These are phyloP conservation scores for Manduca sexta DNA, from an alignment of 1,140 invertebrate genomes.

Conservation along the genomic window DNA sequence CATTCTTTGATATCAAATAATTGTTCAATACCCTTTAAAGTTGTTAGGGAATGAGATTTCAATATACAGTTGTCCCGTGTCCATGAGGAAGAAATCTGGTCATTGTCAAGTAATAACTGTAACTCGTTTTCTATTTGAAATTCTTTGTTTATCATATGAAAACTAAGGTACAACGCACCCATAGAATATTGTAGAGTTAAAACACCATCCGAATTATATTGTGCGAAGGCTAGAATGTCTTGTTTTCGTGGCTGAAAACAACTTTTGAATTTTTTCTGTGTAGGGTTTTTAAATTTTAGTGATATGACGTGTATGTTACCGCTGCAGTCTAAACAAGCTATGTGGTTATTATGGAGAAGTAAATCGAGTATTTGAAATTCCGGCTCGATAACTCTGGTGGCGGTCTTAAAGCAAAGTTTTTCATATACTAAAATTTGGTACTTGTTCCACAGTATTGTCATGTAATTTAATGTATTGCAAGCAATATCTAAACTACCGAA, in stretches of 20 bases:
- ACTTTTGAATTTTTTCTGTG: slow-evolving; percentile 32
- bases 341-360: slow-evolving; percentile 32
- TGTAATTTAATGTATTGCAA: slow-evolving; percentile 23
- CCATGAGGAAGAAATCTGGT: slow-evolving; percentile 6
- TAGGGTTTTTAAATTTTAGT: slow-evolving; percentile 41
- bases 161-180: slow-evolving; percentile 23
- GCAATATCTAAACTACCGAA: slow-evolving; percentile 32
- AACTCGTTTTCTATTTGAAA: slow-evolving; percentile 25
- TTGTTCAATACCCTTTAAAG: slow-evolving; percentile 22
- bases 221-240: slow-evolving; percentile 16
- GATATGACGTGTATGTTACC: slow-evolving; percentile 33
- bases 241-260: slow-evolving; percentile 29
- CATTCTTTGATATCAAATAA: slow-evolving; percentile 19
- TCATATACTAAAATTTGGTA: slow-evolving; percentile 51
- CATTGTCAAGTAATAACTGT: slow-evolving; percentile 4
- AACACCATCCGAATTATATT: slow-evolving; percentile 16
- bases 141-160: slow-evolving; percentile 30
- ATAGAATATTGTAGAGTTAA: slow-evolving; percentile 33
- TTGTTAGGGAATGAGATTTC: slow-evolving; percentile 12
- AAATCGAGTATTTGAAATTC: slow-evolving; percentile 35
- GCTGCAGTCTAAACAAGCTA: slow-evolving; percentile 38
- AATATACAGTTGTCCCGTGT: slow-evolving; percentile 14
- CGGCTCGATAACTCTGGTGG: slow-evolving; percentile 23
- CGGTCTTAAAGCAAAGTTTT: slow-evolving; percentile 26
- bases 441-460: slow-evolving; percentile 46